Conservation (phyloP, 2,113 vertebrate species). For the Panthera leo region DNA sequence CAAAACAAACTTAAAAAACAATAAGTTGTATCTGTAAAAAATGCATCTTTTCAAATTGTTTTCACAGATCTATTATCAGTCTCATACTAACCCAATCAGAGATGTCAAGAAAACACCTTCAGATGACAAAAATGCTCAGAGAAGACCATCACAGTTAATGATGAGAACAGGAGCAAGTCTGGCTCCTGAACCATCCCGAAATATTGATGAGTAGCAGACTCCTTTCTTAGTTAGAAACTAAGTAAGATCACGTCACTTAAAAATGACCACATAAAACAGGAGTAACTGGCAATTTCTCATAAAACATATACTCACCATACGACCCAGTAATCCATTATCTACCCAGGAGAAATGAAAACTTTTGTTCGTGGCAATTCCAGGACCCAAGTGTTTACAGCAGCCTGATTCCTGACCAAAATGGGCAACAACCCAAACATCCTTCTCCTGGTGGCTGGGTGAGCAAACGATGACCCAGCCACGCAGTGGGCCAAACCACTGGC, state of each 20-base stretch:
- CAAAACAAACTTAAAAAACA: no score
- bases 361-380: background rate
- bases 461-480: accelerated
- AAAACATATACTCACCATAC: background rate
- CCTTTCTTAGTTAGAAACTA: background rate
- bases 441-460: accelerated
- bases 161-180: background rate
- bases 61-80: background rate
- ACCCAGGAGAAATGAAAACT: background rate
- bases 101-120: background rate
- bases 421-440: background rate
- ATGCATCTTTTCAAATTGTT: background rate
- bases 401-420: background rate
- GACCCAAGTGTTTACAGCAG: background rate
- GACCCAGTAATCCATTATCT: background rate
- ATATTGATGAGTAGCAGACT: background rate
- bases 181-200: background rate
- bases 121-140: background rate
- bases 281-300: background rate
- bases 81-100: background rate
- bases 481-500: accelerated
- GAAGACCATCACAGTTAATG: background rate
- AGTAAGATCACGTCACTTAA: background rate
- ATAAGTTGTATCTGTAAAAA: background rate
- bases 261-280: background rate